These are phyloP conservation scores for Proterorhinus semilunaris DNA, from an alignment of 2,113 vertebrate species.

Conservation along the genomic window DNA sequence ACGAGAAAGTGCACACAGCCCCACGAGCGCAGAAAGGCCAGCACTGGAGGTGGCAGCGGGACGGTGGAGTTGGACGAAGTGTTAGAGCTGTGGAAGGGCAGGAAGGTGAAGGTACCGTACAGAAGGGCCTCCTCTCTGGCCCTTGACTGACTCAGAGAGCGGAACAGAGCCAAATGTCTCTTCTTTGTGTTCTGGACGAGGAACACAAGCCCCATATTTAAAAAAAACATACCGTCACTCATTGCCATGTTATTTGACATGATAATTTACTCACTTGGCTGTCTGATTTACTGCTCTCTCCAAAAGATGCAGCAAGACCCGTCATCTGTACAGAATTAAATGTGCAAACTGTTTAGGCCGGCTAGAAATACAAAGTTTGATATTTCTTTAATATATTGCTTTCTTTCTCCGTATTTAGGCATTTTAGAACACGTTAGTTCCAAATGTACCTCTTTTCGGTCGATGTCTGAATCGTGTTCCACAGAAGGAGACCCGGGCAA, in stretches of 20 bases:
- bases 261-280: constrained; percentile 15
- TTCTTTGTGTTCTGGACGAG: constrained; percentile 28
- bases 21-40: constrained; percentile 77
- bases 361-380: background rate
- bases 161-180: constrained; percentile 44
- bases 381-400: background rate
- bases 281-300: background rate
- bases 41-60: constrained; percentile 20
- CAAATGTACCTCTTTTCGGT: constrained; percentile 46
- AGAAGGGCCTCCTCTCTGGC: constrained; percentile 72
- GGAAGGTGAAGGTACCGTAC: constrained; percentile 67
- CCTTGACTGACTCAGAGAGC: constrained; percentile 63
- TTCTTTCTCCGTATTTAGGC: background rate
- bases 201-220: background rate
- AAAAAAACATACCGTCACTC: too few relatives aligned
- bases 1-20: constrained; percentile 73
- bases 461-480: constrained; percentile 59
- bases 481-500: constrained; percentile 76
- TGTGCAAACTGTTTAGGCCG: background rate
- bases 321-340: constrained; percentile 15
- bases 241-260: too few relatives aligned
- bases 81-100: constrained; percentile 60
- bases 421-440: background rate
- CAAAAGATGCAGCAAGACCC: background rate
- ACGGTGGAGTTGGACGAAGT: constrained; percentile 35